phyloP scores from a whole-genome alignment of 1,140 invertebrate species.

The Aphelinus certus region DNA sequence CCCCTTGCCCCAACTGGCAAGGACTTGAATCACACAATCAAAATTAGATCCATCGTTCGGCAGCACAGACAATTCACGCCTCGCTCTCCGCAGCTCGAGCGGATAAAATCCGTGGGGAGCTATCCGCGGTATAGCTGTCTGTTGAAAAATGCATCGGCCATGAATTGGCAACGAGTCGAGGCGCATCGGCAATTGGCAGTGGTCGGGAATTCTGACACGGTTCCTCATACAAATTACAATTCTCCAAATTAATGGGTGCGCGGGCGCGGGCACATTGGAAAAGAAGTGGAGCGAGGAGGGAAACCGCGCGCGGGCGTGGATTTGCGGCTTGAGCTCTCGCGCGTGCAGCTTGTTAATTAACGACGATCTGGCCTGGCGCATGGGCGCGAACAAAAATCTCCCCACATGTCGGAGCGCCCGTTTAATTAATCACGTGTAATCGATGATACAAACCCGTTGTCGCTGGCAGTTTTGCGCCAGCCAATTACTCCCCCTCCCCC shows the following conservation, averaged over 20 bases:
- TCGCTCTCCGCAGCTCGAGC: too few relatives aligned
- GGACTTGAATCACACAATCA: too few relatives aligned
- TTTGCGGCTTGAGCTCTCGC: neutral
- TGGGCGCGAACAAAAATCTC: slow-evolving; percentile 45
- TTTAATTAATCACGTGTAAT: slow-evolving; percentile 52
- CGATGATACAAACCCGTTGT: slow-evolving; percentile 52
- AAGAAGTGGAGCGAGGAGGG: neutral
- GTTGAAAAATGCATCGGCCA: neutral
- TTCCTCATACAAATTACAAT: slow-evolving; percentile 1
- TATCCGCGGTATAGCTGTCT: too few relatives aligned
- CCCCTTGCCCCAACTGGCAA: too few relatives aligned
- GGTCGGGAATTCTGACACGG: too few relatives aligned
- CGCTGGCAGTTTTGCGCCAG: slow-evolving; percentile 5
- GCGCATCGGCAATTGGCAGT: too few relatives aligned
- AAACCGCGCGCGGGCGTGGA: neutral
- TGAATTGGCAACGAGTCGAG: neutral
- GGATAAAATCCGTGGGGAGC: too few relatives aligned
- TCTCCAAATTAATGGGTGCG: neutral
- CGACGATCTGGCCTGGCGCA: slow-evolving; percentile 47
- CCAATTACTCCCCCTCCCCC: neutral
- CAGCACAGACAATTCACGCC: too few relatives aligned
- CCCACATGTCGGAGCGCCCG: slow-evolving; percentile 42
- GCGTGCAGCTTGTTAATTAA: slow-evolving; percentile 53
- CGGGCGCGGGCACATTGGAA: too few relatives aligned
- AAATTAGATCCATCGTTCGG: too few relatives aligned